These are phyloP conservation scores for Uria lomvia DNA, from an alignment of 2,113 vertebrate genomes.

Conservation along the genomic window DNA sequence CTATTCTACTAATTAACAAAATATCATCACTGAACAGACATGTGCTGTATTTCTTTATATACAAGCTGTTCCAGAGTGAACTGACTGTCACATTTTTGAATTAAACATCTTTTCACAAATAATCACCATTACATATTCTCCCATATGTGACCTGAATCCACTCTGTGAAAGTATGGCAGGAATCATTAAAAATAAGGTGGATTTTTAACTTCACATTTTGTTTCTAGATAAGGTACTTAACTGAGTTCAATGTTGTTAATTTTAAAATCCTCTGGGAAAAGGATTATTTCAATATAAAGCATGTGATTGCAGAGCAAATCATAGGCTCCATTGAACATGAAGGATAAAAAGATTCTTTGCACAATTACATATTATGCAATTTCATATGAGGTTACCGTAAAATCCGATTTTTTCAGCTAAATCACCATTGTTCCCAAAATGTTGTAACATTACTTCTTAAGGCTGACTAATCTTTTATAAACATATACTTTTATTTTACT, in stretches of 20 bases:
- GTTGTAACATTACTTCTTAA: neutral
- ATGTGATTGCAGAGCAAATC: slow-evolving; percentile 50
- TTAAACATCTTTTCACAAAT: neutral
- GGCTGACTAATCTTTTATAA: neutral
- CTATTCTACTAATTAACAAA: neutral
- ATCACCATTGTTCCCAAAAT: neutral
- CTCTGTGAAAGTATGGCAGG: neutral
- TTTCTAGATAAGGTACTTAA: slow-evolving; percentile 51
- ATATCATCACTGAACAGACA: neutral
- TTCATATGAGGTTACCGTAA: slow-evolving; percentile 4
- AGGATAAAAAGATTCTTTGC: slow-evolving; percentile 41
- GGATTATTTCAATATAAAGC: slow-evolving; percentile 59
- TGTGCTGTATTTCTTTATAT: neutral
- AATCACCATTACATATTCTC: neutral
- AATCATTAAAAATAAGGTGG: neutral
- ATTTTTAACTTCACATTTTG: slow-evolving; percentile 24
- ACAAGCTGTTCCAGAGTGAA: neutral
- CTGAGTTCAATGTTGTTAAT: slow-evolving; percentile 2
- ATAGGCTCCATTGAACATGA: slow-evolving; percentile 9
- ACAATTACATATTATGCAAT: slow-evolving; percentile 43
- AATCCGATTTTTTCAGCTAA: slow-evolving; percentile 12
- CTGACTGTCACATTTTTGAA: neutral
- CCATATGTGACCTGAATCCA: neutral
- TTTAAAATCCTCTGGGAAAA: slow-evolving; percentile 48
- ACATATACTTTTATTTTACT: neutral